Base-by-base conservation (phyloP, 2,888 invertebrate species). In the Lysandra coridon region DNA sequence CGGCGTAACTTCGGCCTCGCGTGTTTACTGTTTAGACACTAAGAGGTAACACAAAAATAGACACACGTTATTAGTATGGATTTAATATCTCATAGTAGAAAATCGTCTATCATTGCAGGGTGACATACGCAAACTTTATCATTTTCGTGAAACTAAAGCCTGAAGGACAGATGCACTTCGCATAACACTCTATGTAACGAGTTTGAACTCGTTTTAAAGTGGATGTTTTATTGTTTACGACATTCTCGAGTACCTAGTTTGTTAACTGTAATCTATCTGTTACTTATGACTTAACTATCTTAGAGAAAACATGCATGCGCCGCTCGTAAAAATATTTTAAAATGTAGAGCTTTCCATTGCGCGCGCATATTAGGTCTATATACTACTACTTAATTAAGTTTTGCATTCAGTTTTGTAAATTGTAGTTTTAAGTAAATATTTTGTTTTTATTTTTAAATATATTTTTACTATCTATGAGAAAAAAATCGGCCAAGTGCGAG, bases 211-310 rank as follows among this genome's bases (percentile, higher is more conserved):
- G 30, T 30, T 64, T 64, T 30, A 2, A 64, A 64, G 64, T 30
- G 64, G 30, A 30, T 64, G 30, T 64, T 64, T 64, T 64, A 64
- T 64, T 64, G 30, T 64, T 64, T 64, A 64, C 30, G 64, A 64
- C 30, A 30, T 10, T 64, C 30, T 64, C 64, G 64, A 30, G 64
- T 64, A 30, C 30, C 10, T 30, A 64, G 64, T 64, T 64, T 30
- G 64, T 64, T 64, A 64, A 64, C 64, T 64, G 64, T 12, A 64
- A 12, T 64, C 4, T 64, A 30, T 64, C 64, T 23, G 23, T 62
- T 23, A 62, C 17, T n/a, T 23, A 53, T 12, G 10, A n/a, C 62
- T 60, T n/a, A 62, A 62, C 2, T 62, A 23, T 62, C 23, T 62
- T 62, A 10, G 7, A 7, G 30, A 62, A 64, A 64, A 10, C 3